These are phyloP conservation scores for Chironomus tentans DNA, from an alignment of 2,888 invertebrate genomes.

Conservation along the genomic window DNA sequence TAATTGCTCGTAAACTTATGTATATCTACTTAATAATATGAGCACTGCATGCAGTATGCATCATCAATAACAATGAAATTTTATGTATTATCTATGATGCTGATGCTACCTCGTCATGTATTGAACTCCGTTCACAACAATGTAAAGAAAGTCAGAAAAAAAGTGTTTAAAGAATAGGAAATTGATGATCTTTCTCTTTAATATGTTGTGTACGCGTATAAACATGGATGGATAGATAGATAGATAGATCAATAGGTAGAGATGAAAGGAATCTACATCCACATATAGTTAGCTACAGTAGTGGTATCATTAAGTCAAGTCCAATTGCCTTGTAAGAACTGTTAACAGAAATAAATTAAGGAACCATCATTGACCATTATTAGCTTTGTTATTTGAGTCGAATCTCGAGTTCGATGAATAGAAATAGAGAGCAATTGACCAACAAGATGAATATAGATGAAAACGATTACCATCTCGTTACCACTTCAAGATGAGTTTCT, in stretches of 20 bases:
- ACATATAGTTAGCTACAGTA: background rate
- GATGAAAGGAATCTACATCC: background rate
- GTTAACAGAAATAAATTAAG: conserved; percentile 11
- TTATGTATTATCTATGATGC: too few relatives aligned
- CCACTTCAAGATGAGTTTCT: background rate
- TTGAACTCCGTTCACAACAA: background rate
- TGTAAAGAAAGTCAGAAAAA: background rate
- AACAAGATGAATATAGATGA: background rate
- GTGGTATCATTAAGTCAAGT: conserved; percentile 12
- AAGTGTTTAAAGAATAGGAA: background rate
- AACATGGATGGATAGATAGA: background rate
- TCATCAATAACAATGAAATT: too few relatives aligned
- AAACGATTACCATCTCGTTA: conserved; percentile 3
- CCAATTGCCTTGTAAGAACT: background rate
- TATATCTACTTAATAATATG: too few relatives aligned
- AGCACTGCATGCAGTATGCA: too few relatives aligned
- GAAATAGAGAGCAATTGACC: background rate
- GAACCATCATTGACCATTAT: background rate
- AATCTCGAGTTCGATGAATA: background rate
- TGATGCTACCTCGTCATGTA: too few relatives aligned
- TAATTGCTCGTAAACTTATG: too few relatives aligned
- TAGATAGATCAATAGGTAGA: background rate
- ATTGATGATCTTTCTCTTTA: background rate
- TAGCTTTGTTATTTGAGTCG: background rate
- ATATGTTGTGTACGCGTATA: background rate